These are phyloP conservation scores for Campodea augens DNA, from an alignment of 1,140 invertebrate species.

Conservation along the genomic window DNA sequence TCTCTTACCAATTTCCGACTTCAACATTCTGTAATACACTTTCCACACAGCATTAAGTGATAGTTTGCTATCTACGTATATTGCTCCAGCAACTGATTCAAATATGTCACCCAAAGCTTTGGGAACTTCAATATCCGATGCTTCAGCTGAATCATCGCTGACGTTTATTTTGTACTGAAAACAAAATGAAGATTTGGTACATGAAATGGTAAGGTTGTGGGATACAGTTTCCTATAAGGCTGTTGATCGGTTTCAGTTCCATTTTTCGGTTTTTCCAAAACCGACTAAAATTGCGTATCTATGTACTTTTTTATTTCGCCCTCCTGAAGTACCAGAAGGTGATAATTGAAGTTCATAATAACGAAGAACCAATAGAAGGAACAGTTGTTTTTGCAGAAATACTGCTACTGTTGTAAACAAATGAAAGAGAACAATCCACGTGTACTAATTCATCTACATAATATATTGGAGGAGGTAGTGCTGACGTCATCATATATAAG, in stretches of 20 bases:
- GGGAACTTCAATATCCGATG: slow-evolving; percentile 67
- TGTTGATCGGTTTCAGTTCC: no score
- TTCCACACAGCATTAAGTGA: slow-evolving; percentile 61
- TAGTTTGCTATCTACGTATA: slow-evolving; percentile 71
- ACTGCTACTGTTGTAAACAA: no score
- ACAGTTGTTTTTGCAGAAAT: no score
- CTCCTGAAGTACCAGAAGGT: no score
- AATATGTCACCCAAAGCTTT: slow-evolving; percentile 90
- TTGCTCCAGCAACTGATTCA: slow-evolving; percentile 77
- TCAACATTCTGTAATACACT: slow-evolving; percentile 54
- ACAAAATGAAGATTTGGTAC: slow-evolving; percentile 16
- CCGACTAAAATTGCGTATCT: no score
- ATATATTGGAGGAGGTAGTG: no score
- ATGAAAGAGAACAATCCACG: no score
- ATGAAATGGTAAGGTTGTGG: slow-evolving; percentile 1
- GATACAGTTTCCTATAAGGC: slow-evolving; percentile 7
- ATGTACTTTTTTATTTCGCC: not conserved
- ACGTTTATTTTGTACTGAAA: slow-evolving; percentile 42
- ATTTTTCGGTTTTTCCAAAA: no score
- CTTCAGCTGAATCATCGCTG: slow-evolving; percentile 34
- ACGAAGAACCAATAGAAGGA: no score
- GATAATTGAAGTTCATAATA: no score
- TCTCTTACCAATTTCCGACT: slow-evolving; percentile 42
- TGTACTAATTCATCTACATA: no score
- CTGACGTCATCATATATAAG: no score